Evolutionary conservation across 2,113 vertebrate genomes (phyloP), one percentile per base, ranked within the genome.

Genomic region (Anarhynchus alexandrinus): DNA sequence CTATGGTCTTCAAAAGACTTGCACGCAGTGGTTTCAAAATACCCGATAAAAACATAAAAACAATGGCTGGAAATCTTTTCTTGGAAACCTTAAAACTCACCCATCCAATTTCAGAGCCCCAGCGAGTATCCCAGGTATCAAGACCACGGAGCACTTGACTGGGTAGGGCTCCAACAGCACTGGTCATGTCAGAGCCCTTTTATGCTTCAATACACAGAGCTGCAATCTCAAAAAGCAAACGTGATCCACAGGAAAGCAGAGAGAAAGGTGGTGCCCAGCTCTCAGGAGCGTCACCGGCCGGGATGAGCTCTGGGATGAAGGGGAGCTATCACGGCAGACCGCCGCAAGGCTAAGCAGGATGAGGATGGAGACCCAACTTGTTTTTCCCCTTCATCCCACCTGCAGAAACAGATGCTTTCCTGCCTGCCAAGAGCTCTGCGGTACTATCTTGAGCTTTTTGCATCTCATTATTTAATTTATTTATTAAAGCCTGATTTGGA

Each of bases 111-210:
- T 20, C 25, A 25, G 25, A 84, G 32, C 17, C 29, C 3, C 4
- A 32, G 4, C 0, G 0, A 91, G 79, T 9, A 76, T 4, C 16
- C 66, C 59, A 29, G 64, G 65, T 2, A 36, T 2, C 15, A 11
- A 51, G 51, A 67, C 3, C 34, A 25, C 4, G 2, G 1, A 61
- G 32, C 8, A 2, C 25, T 70, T 12, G 3, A 9, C 17, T 20
- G 32, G 32, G 9, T 16, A 21, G 19, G 16, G 32, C 9, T 77
- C 67, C 64, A 38, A 47, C 0, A 20, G 25, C 8, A 27, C 34
- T 15, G 36, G 14, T 62, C 32, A 23, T 0, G 6, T 17, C 15
- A 59, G 20, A 74, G 29, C 27, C 38, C 43, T 82, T 22, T 34
- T 7, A 51, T 11, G 52, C 9, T 13, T 9, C 7, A 77, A 55